Evolutionary conservation across 2,113 vertebrate genomes (phyloP).

Genomic region (Herpetotheres cachinnans): DNA sequence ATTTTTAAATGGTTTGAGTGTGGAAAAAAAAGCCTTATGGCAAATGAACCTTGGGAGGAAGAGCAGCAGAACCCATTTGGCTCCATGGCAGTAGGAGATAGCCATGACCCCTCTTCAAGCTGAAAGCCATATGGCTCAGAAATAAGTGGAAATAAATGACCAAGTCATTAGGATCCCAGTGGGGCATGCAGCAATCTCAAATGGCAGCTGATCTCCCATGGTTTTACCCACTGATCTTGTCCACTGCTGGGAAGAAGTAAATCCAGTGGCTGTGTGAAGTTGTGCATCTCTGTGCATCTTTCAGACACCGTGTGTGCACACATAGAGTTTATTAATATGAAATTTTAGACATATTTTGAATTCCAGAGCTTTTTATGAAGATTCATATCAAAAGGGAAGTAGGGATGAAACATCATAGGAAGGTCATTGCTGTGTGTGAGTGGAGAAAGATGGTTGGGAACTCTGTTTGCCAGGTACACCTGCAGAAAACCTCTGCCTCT

Average conservation of each 20-base stretch:
- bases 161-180: background rate
- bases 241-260: background rate
- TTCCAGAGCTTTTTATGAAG: background rate
- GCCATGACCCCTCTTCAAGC: background rate
- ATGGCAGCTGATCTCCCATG: background rate
- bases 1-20: background rate
- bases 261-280: background rate
- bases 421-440: background rate
- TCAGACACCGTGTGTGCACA: accelerated
- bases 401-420: background rate
- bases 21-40: background rate
- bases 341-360: background rate
- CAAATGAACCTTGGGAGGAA: background rate
- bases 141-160: background rate
- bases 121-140: background rate
- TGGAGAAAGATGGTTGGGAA: background rate
- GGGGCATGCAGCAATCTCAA: background rate
- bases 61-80: background rate
- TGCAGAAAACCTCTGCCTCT: background rate
- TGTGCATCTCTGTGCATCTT: background rate
- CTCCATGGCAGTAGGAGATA: background rate
- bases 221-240: background rate
- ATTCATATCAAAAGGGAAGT: background rate
- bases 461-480: background rate
- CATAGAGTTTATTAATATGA: background rate